These are phyloP conservation scores for Miopithecus talapoin DNA, from an alignment of 2,797 vertebrate species.

Conservation along the genomic window DNA sequence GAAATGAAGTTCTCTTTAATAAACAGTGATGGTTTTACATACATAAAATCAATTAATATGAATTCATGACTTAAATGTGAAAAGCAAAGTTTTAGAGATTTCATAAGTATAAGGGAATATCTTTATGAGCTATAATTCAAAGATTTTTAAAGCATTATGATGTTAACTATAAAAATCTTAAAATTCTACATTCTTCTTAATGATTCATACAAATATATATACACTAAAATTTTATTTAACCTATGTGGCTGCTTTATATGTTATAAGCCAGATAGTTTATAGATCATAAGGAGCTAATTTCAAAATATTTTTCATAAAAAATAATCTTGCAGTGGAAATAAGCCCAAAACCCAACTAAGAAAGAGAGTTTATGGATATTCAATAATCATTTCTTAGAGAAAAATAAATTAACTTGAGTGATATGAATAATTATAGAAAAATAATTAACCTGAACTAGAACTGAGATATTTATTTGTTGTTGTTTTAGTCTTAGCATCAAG, in stretches of 20 bases:
- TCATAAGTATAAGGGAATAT: background rate
- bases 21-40: background rate
- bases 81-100: background rate
- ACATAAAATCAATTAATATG: background rate
- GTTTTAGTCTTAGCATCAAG: background rate
- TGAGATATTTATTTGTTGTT: background rate
- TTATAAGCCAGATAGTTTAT: background rate
- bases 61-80: background rate
- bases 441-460: background rate
- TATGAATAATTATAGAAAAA: background rate
- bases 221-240: constrained; percentile 14
- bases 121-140: background rate
- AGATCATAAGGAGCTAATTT: background rate
- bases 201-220: background rate
- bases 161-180: background rate
- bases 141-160: background rate
- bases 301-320: constrained; percentile 43
- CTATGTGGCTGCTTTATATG: background rate
- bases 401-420: background rate
- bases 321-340: background rate
- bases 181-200: constrained; percentile 33
- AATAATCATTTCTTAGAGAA: constrained; percentile 35
- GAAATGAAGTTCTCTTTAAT: background rate
- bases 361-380: constrained; percentile 18
- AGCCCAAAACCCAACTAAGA: background rate